Evolutionary conservation across 2,888 invertebrate genomes (phyloP).

Genomic region (Drosophila kuntzei): DNA sequence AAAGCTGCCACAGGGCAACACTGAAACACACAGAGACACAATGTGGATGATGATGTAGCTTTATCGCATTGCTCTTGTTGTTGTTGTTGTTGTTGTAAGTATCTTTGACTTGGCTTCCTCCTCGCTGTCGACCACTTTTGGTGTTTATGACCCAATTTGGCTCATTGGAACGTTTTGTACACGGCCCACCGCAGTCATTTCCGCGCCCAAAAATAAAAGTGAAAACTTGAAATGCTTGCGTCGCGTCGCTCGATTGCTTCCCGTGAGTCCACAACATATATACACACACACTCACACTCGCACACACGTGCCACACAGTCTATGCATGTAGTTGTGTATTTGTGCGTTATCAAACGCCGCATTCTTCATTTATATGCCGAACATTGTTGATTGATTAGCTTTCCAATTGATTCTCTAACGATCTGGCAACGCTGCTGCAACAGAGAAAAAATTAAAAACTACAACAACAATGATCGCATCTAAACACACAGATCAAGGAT

Average conservation of each 20-base stretch:
- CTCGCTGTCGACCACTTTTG: conserved; percentile 59
- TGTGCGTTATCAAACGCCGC: conserved; percentile 61
- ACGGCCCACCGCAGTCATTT: conserved; percentile 61
- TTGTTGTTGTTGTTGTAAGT: conserved; percentile 14
- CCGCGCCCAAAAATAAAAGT: conserved; percentile 77
- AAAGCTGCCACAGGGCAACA: conserved; percentile 7
- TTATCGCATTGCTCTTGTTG: conserved; percentile 43
- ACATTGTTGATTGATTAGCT: conserved; percentile 68
- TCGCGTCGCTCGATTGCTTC: conserved; percentile 1
- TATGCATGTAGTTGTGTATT: conserved; percentile 16
- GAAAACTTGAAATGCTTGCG: conserved; percentile 59
- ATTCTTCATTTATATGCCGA: conserved; percentile 73
- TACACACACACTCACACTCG: conserved; percentile 13
- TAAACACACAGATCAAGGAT: no score
- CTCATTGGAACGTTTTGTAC: conserved; percentile 51
- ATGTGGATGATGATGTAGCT: conserved; percentile 53
- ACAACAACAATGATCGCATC: conserved; percentile 7
- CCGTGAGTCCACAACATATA: conserved; percentile 7
- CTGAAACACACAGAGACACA: background rate
- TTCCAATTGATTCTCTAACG: conserved; percentile 45
- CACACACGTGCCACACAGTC: background rate
- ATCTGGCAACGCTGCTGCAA: conserved; percentile 39
- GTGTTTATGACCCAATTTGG: conserved; percentile 76
- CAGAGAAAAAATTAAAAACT: background rate
- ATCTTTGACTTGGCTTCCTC: conserved; percentile 44